Percentiles rank a stretch among this genome's conserved stretches.
phyloP scores from a whole-genome alignment of 2,888 invertebrate genomes.

The Trissoscelio sp. region DNA sequence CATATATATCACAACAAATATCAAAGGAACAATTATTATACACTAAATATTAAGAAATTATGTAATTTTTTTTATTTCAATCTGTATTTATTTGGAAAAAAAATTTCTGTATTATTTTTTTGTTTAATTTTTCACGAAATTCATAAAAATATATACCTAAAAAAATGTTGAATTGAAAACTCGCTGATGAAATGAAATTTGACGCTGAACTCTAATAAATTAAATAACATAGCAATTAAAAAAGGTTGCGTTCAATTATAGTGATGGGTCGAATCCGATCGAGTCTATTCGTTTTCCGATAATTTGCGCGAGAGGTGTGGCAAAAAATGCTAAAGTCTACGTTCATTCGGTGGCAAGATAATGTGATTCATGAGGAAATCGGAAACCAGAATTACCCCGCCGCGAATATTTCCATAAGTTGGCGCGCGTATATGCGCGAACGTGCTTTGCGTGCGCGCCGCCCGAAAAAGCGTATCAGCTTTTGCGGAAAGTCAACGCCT shows the following conservation, averaged over 20 bases:
- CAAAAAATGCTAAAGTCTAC: constrained; percentile 21
- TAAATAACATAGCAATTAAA: constrained; percentile 19
- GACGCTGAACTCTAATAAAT: constrained; percentile 14
- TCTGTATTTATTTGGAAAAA: too few species aligned
- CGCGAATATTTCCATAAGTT: constrained; percentile 49
- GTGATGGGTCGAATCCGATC: not conserved
- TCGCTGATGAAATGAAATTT: not conserved
- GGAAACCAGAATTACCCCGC: constrained; percentile 37
- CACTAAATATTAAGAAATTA: too few species aligned
- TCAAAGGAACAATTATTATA: too few species aligned
- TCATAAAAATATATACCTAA: too few species aligned
- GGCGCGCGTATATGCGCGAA: constrained; percentile 7
- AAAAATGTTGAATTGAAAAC: too few species aligned
- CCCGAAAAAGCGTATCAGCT: constrained; percentile 41
- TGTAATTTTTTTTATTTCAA: too few species aligned
- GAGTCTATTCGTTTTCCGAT: constrained; percentile 18
- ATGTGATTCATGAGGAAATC: constrained; percentile 55
- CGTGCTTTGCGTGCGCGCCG: constrained; percentile 33
- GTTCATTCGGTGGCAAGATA: constrained; percentile 32
- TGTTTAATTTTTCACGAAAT: too few species aligned
- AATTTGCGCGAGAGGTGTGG: constrained; percentile 9
- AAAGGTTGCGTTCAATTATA: not conserved
- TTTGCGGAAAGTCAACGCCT: constrained; percentile 55
- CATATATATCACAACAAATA: too few species aligned
- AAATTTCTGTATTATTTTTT: too few species aligned